Conservation (phyloP, 2,888 invertebrate genomes). For the Nectonema munidae region DNA sequence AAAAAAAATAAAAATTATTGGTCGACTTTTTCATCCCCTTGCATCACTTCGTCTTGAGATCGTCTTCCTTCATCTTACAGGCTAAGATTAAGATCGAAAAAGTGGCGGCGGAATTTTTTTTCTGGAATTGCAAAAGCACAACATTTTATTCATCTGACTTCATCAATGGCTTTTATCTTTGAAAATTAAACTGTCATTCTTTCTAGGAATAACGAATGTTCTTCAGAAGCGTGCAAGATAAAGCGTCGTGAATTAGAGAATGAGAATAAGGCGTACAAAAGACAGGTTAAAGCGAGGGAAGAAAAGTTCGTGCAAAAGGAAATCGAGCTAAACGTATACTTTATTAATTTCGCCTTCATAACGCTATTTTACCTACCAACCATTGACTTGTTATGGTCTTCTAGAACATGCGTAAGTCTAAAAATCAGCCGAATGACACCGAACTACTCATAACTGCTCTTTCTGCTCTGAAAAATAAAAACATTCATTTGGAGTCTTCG, state of each 20-base stretch:
- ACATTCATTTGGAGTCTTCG: constrained; percentile 57
- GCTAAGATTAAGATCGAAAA: too few species aligned
- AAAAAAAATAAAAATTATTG: too few species aligned
- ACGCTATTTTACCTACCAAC: neutral
- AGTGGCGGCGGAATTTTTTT: too few species aligned
- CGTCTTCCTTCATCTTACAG: too few species aligned
- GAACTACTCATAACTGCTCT: constrained; percentile 46
- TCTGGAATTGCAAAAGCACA: too few species aligned
- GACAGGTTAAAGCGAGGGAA: constrained; percentile 33
- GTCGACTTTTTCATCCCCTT: too few species aligned
- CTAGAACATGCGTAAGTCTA: constrained; percentile 1
- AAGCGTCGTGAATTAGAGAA: constrained; percentile 32
- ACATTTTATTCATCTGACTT: too few species aligned
- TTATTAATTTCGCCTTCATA: neutral
- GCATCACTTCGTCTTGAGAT: too few species aligned
- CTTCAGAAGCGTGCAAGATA: constrained; percentile 34
- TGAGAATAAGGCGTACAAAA: constrained; percentile 34
- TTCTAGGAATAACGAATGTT: too few species aligned
- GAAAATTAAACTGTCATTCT: too few species aligned
- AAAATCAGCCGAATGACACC: constrained; percentile 26
- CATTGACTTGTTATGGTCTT: too few species aligned
- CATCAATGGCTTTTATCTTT: too few species aligned
- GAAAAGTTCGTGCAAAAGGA: constrained; percentile 31
- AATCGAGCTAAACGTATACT: constrained; percentile 26
- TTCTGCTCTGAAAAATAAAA: constrained; percentile 53